These are phyloP conservation scores for Coenobita brevimanus DNA, from an alignment of 1,140 invertebrate genomes.

Conservation along the genomic window DNA sequence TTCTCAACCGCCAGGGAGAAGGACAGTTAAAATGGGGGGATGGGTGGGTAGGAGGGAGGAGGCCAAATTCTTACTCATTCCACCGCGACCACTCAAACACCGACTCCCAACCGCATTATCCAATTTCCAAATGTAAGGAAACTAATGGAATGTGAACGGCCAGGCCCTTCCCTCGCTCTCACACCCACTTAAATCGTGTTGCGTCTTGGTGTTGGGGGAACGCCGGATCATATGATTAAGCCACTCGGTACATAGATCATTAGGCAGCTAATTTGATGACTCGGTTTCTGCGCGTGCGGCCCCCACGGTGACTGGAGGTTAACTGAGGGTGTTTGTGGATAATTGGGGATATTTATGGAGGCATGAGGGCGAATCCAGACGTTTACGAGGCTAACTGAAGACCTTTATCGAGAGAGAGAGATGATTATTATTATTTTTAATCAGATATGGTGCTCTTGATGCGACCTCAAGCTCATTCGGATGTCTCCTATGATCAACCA, in stretches of 20 bases:
- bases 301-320: too few relatives aligned
- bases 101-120: not conserved
- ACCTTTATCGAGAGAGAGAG: too few relatives aligned
- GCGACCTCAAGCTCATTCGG: too few relatives aligned
- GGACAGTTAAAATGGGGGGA: not conserved
- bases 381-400: too few relatives aligned
- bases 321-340: too few relatives aligned
- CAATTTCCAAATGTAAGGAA: not conserved
- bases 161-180: too few relatives aligned
- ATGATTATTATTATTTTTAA: too few relatives aligned
- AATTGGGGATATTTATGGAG: constrained; percentile 42
- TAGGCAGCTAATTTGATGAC: constrained; percentile 18
- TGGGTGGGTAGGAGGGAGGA: not conserved
- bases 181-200: too few relatives aligned
- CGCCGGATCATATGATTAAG: not conserved
- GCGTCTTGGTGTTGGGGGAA: not conserved
- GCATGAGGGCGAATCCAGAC: constrained; percentile 28
- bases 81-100: constrained; percentile 4
- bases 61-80: not conserved
- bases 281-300: too few relatives aligned
- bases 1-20: constrained; percentile 9
- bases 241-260: not conserved
- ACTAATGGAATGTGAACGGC: not conserved
- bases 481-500: too few relatives aligned
- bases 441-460: too few relatives aligned